phyloP scores from a whole-genome alignment of 1,140 invertebrate genomes.

The Cepaea nemoralis region DNA sequence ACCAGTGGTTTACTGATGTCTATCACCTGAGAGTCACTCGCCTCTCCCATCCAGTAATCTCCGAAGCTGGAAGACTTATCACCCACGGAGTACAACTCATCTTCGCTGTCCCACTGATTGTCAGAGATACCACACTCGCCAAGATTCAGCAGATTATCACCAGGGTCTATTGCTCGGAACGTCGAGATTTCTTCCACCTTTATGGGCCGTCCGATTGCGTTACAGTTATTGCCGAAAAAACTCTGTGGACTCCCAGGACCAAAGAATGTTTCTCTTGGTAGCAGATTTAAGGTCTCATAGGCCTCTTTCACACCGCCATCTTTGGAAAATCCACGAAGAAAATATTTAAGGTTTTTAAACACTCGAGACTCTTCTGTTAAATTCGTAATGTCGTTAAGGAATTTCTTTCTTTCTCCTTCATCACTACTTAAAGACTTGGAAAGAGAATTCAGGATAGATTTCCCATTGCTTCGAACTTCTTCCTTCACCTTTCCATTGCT shows the following conservation, averaged over 20 bases:
- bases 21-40: conserved; percentile 21
- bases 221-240: background rate
- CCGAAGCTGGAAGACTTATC: conserved; percentile 32
- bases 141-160: background rate
- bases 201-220: background rate
- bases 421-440: conserved; percentile 14
- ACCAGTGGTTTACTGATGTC: conserved; percentile 27
- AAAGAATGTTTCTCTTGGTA: conserved; percentile 31
- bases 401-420: conserved; percentile 7
- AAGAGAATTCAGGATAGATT: conserved; percentile 19
- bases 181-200: background rate
- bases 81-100: background rate
- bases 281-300: background rate
- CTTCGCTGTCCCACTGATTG: conserved; percentile 28
- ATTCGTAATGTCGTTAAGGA: conserved; percentile 13
- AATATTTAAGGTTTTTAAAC: conserved; percentile 36
- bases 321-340: conserved; percentile 26
- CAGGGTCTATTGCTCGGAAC: too few relatives aligned
- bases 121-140: background rate
- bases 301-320: background rate
- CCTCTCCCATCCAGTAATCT: conserved; percentile 30
- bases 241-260: conserved; percentile 25
- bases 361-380: conserved; percentile 28
- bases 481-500: conserved; percentile 19
- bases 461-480: conserved; percentile 16